Conservation (phyloP, 2,797 vertebrate species). For the Lerista edwardsae region DNA sequence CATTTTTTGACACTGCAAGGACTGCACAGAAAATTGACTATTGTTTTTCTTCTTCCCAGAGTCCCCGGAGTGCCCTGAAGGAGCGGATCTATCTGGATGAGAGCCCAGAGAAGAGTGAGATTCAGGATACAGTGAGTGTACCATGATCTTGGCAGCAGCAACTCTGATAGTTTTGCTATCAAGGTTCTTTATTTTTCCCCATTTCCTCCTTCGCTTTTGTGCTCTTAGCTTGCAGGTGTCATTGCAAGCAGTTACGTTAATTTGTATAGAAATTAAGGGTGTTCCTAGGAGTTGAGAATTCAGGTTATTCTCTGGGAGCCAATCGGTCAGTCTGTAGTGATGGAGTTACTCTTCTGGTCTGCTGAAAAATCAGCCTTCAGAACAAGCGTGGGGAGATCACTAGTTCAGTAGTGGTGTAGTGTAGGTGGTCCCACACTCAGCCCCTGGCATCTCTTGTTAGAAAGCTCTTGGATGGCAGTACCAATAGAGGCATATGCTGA, state of each 20-base stretch:
- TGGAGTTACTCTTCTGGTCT: not conserved
- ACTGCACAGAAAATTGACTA: slow-evolving; percentile 32
- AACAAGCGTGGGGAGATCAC: not conserved
- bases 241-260: not conserved
- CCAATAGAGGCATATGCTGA: not conserved
- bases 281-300: not conserved
- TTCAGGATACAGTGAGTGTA: slow-evolving; percentile 78
- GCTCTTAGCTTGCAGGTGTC: not conserved
- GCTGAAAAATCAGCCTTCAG: not conserved
- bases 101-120: slow-evolving; percentile 78
- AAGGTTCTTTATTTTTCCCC: not conserved
- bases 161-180: slow-evolving; percentile 5
- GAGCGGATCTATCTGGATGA: slow-evolving; percentile 78
- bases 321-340: not conserved
- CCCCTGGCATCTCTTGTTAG: not conserved
- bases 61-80: slow-evolving; percentile 75
- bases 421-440: not conserved
- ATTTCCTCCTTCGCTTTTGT: not conserved
- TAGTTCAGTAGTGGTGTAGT: not conserved
- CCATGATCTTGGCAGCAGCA: slow-evolving; percentile 6
- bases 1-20: slow-evolving; percentile 29
- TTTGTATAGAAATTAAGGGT: not conserved
- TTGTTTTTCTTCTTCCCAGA: slow-evolving; percentile 63
- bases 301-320: not conserved
- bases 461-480: not conserved